phyloP scores from a whole-genome alignment of 2,888 invertebrate genomes.

The Byasa hedistus region DNA sequence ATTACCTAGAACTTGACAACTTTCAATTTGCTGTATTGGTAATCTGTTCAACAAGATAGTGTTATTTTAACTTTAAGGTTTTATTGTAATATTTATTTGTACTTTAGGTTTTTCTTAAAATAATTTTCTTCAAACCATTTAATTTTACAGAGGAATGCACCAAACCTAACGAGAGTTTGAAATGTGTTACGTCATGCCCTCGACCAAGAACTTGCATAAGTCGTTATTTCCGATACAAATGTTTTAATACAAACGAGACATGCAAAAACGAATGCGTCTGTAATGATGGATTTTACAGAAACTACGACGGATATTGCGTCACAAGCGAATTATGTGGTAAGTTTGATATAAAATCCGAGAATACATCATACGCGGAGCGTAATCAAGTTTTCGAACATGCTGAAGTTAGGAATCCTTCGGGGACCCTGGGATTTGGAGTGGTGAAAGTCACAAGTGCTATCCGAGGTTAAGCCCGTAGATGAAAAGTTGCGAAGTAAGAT shows the following conservation, averaged over 20 bases:
- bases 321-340: slow-evolving; percentile 28
- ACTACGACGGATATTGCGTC: slow-evolving; percentile 21
- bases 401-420: too few relatives aligned
- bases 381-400: background rate
- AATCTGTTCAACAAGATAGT: too few relatives aligned
- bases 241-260: background rate
- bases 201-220: slow-evolving; percentile 5
- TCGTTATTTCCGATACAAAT: slow-evolving; percentile 11
- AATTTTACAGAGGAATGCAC: slow-evolving; percentile 8
- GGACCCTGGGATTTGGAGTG: too few relatives aligned
- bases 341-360: background rate
- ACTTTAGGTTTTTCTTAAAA: too few relatives aligned
- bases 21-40: too few relatives aligned
- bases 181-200: slow-evolving; percentile 27
- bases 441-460: too few relatives aligned
- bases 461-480: too few relatives aligned
- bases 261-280: slow-evolving; percentile 25
- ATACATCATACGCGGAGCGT: background rate
- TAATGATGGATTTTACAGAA: slow-evolving; percentile 28
- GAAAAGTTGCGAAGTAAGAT: too few relatives aligned
- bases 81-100: too few relatives aligned
- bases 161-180: slow-evolving; percentile 23
- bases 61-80: too few relatives aligned
- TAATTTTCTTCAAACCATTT: background rate
- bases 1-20: too few relatives aligned